Percentiles rank a stretch among this genome's conserved stretches.
These are phyloP conservation scores for Argyresthia goedartella DNA, from an alignment of 2,888 invertebrate genomes.

Conservation along the genomic window DNA sequence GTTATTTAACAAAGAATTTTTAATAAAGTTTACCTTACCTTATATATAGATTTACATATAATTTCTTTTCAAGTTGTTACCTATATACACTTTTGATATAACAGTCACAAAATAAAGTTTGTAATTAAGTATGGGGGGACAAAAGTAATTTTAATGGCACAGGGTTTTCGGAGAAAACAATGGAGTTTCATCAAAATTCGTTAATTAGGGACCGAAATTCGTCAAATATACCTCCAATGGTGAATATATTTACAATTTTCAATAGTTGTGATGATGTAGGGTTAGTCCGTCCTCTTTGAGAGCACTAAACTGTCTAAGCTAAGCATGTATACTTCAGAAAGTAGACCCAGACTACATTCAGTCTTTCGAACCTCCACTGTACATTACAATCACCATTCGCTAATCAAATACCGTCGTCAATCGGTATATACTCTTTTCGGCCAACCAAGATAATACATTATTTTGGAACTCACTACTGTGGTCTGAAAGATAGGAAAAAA, in stretches of 20 bases:
- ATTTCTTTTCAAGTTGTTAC: conserved; percentile 4
- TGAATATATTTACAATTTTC: background rate
- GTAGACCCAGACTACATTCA: no score
- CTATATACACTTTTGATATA: no score
- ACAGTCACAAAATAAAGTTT: background rate
- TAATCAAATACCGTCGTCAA: no score
- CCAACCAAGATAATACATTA: no score
- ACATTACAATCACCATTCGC: no score
- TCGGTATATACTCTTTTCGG: no score
- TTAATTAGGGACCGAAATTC: background rate
- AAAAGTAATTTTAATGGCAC: background rate
- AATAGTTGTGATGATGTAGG: background rate
- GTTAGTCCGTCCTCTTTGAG: background rate
- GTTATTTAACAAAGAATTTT: conserved; percentile 54
- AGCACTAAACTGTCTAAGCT: background rate
- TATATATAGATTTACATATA: conserved; percentile 28
- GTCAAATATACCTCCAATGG: background rate
- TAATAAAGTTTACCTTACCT: conserved; percentile 56
- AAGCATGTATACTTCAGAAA: background rate
- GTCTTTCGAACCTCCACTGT: no score
- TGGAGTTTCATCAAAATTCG: background rate
- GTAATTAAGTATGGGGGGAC: background rate
- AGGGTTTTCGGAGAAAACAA: background rate
- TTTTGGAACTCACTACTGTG: no score
- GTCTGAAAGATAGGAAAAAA: no score